Base-by-base conservation (phyloP, 2,888 invertebrate genomes). In the Mimachlamys varia region DNA sequence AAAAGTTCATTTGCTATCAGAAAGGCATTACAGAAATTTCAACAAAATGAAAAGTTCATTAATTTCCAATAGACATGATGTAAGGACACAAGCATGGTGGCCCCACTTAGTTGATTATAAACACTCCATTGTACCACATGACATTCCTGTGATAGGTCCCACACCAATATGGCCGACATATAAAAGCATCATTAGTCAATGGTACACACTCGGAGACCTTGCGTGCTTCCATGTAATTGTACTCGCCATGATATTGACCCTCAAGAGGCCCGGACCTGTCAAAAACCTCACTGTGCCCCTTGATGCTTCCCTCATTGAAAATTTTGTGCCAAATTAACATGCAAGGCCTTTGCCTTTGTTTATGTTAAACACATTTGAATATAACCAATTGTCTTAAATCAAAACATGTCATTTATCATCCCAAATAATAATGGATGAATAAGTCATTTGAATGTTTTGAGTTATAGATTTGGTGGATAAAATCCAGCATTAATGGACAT, bases 91-190 rank as follows among this genome's bases (percentile, higher is more conserved):
- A 53, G 53, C 13, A 2, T 58, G 19, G 22, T 19, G 7, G 19
- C 58, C 58, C 22, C 58, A 58, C 58, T 58, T 58, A 58, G 58
- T n/a, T 58, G 22, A 58, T 58, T 58, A n/a, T 58, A 58, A 58
- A 58, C 22, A 19, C 15, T 53, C 53, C 19, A 53, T 53, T 58
- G 19, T 58, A 19, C 58, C 22, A 58, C 22, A 22, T 58, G 19
- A 22, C 58, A 58, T 19, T 17, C 19, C 22, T 58, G 58, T 19
- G 19, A 58, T 7, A 19, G 22, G 58, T 58, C 22, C 22, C 58
- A 58, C n/a, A 58, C n/a, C 19, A n/a, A n/a, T 19, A 53, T 19
- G 19, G 13, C 53, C 15, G 53, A 53, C 53, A 53, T 53, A 53
- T 53, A 2, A 53, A 58, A 58, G 2, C 58, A 1, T 58, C 58